Evolutionary conservation across 2,797 vertebrate genomes (phyloP).

Genomic region (Prionace glauca): DNA sequence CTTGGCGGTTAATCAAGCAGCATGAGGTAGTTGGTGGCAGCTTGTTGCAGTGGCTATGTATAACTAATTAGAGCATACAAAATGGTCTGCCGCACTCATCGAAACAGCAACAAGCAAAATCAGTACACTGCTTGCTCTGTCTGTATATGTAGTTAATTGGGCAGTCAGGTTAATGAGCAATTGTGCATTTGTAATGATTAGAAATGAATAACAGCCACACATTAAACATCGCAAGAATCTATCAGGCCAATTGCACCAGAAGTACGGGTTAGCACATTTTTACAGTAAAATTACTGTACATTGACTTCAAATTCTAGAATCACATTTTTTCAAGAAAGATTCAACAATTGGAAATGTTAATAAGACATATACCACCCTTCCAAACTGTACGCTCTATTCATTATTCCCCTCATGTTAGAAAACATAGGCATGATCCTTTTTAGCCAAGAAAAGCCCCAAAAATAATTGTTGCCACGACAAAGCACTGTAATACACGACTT

Average conservation of each 20-base stretch:
- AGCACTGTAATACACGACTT: background rate
- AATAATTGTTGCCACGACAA: background rate
- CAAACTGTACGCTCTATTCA: background rate
- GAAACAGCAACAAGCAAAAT: conserved; percentile 31
- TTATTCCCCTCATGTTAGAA: background rate
- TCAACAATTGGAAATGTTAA: background rate
- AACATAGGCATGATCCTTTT: background rate
- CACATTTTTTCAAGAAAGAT: background rate
- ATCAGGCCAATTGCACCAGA: background rate
- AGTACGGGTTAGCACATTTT: background rate
- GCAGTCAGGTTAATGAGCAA: conserved; percentile 35
- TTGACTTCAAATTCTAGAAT: background rate
- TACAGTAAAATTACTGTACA: background rate
- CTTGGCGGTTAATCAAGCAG: conserved; percentile 34
- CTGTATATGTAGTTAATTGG: conserved; percentile 33
- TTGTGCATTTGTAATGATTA: conserved; percentile 32
- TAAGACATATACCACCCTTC: background rate
- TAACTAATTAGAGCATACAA: conserved; percentile 36
- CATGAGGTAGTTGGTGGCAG: conserved; percentile 36
- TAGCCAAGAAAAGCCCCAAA: background rate
- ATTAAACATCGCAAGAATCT: conserved; percentile 23
- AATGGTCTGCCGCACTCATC: conserved; percentile 28
- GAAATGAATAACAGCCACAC: conserved; percentile 28
- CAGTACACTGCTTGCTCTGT: conserved; percentile 23
- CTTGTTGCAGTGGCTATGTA: conserved; percentile 33